Base-by-base conservation (phyloP, 2,888 invertebrate species). In the Leptopilina drosophilae region DNA sequence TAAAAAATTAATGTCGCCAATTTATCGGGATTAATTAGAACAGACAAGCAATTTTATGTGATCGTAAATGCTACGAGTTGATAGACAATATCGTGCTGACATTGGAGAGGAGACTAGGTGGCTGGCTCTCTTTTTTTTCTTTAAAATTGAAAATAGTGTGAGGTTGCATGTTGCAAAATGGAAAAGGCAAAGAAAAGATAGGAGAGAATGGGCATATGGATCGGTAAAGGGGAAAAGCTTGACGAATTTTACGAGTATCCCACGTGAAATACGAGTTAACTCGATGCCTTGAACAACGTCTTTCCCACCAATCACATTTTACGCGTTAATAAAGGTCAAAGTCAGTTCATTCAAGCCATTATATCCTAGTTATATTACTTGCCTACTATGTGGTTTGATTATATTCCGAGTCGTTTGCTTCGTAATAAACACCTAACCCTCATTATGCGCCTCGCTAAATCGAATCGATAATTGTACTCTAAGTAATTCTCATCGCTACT, bases 271-370 rank as follows among this genome's bases (percentile, higher is more conserved):
- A 85, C 69, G 80, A 84, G 64, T 42, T 33, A 78, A 65, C 53
- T 53, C 49, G 14, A n/a, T 33, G 59, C 42, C 69, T 59, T 76
- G 78, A 59, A 77, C 59, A 81, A 69, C 56, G 64, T 79, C 65
- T 42, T 64, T 46, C 73, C 26, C 62, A 66, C 33, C 59, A 80
- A 80, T 84, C 81, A 80, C 82, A 77, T 78, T 83, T 82, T 82
- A 81, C 80, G 81, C 79, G 78, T 85, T 85, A 84, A 85, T 85
- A 82, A 82, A 81, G 77, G 64, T 64, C 77, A 64, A 80, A 40
- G 77, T 69, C 69, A 69, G 69, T 69, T 69, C 26, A 69, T 69
- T 69, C 49, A 12, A 69, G 53, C 49, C 14, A 69, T 69, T 69
- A 69, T 69, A 69, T 53, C 26, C 20, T 14, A 49, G 69, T 69